These are phyloP conservation scores for Pelvicachromis taeniatus DNA, from an alignment of 2,113 vertebrate genomes.

Conservation along the genomic window DNA sequence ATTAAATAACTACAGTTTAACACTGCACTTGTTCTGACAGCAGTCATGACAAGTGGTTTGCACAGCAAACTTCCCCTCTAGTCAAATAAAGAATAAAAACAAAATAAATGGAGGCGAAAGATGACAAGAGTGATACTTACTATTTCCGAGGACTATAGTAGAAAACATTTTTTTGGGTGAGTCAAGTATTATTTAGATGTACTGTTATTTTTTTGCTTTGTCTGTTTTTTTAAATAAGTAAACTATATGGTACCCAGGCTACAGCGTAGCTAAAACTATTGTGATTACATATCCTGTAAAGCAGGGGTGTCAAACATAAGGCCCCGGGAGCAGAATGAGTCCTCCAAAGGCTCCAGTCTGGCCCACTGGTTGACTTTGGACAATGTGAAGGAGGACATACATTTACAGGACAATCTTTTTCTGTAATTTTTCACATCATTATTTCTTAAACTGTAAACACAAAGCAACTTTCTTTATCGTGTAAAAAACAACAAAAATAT, in stretches of 20 bases:
- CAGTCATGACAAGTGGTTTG: slow-evolving; percentile 73
- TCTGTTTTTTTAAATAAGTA: background rate
- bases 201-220: background rate
- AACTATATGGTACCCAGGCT: background rate
- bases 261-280: background rate
- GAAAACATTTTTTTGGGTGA: background rate
- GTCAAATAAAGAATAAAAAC: slow-evolving; percentile 64
- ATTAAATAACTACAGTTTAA: slow-evolving; percentile 79
- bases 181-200: background rate
- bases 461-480: too few species aligned
- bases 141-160: background rate
- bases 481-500: too few species aligned
- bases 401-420: background rate
- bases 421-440: too few species aligned
- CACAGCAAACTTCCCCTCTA: slow-evolving; percentile 63
- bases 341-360: background rate
- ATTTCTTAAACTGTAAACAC: too few species aligned
- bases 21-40: slow-evolving; percentile 73
- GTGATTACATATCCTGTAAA: background rate
- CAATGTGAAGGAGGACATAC: background rate
- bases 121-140: slow-evolving; percentile 53
- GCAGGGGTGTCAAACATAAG: background rate
- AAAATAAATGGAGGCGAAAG: slow-evolving; percentile 39
- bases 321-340: background rate
- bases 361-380: background rate